Evolutionary conservation across 2,888 invertebrate species (phyloP), one percentile per base, ranked within the genome.

Genomic region (Aquatica leii): DNA sequence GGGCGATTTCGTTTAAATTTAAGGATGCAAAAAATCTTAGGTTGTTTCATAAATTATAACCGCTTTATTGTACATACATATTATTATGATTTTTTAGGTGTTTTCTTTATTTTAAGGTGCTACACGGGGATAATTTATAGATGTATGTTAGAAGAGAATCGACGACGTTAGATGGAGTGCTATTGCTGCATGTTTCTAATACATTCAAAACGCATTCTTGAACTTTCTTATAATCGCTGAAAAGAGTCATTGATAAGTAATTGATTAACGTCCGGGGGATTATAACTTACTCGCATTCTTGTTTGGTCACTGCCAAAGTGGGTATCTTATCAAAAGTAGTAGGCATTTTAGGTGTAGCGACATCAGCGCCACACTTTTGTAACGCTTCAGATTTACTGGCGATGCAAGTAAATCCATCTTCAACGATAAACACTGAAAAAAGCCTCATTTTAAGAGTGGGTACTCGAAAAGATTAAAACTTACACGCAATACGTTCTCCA

Each of bases 401-500:
- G 1, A 59, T 40, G 40, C 59, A 59, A 12, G 14, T 37, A 1
- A 59, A 21, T 1, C 59, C 59, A n/a, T 40, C 59, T 20, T 59
- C 59, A 5, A 51, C 59, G 6, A 59, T 21, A 17, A 59, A 59
- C 40, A 59, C 59, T 59, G 9, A 1, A 51, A 55, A 31, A 31
- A 4, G 24, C 0, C 18, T 43, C 5, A 8, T 24, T 34, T 46
- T n/a, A 53, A 31, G n/a, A 3, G 31, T 65, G 40, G n/a, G 40
- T 12, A 40, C 14, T 17, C 17, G 9, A 43, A 14, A 3, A 17
- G 14, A 43, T 15, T 3, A 46, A 46, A 1, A 85, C 89, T 85
- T 78, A 91, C 91, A 81, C 0, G 93, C 93, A 72, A 93, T 90
- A 71, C 93, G 87, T 77, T 93, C 92, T 8, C 93, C 93, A 70